Percentiles rank a stretch among this genome's conserved stretches.
Evolutionary conservation across 2,113 vertebrate species (phyloP).

Genomic region (Petromus typicus): DNA sequence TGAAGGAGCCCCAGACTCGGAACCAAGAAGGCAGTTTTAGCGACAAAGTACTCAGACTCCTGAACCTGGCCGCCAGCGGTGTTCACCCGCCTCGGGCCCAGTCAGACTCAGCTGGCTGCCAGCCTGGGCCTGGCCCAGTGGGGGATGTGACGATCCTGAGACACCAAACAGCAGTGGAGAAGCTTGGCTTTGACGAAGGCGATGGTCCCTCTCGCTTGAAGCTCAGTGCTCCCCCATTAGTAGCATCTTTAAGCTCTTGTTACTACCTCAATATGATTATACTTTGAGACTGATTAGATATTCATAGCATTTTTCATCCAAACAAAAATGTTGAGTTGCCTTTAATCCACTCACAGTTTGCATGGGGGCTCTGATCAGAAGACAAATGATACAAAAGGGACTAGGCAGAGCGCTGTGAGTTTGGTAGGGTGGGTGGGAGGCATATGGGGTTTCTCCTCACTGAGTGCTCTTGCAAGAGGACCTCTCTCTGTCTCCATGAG

Average conservation of each 20-base stretch:
- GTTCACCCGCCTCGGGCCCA: background rate
- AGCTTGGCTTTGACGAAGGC: background rate
- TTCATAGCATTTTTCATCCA: background rate
- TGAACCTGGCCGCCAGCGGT: background rate
- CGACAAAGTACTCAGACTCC: constrained; percentile 51
- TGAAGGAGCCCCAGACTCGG: constrained; percentile 12
- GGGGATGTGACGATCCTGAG: background rate
- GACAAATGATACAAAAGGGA: background rate
- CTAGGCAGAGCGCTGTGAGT: background rate
- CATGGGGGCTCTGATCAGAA: background rate
- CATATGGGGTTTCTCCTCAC: background rate
- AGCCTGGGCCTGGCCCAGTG: background rate
- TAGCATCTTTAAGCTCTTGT: background rate
- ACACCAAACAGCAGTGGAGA: background rate
- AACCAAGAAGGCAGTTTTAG: constrained; percentile 26
- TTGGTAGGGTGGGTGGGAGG: background rate
- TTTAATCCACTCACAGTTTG: background rate
- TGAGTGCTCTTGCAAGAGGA: background rate
- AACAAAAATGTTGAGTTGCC: background rate
- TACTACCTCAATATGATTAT: background rate
- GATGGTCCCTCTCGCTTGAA: background rate
- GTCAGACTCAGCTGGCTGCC: background rate
- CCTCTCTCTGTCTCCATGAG: background rate
- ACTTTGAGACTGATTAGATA: background rate
- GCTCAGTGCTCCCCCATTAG: background rate